Conservation (phyloP, 2,113 vertebrate genomes). For the Sinocyclocheilus anophthalmus region DNA sequence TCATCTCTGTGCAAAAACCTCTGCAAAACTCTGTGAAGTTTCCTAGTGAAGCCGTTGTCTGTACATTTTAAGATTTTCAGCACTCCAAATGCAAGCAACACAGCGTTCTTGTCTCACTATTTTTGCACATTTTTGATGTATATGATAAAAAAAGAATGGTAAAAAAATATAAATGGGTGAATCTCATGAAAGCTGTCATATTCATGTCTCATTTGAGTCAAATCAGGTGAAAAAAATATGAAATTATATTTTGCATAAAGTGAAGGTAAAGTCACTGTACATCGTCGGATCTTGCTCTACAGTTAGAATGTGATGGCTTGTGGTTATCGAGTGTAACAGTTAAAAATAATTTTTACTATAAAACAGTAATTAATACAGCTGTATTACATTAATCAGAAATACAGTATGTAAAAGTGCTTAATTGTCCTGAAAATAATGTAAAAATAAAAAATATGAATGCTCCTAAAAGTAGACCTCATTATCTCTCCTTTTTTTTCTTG, state of each 20-base stretch:
- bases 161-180: not conserved
- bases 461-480: no score
- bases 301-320: no score
- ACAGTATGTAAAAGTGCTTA: not conserved
- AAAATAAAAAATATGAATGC: no score
- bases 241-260: not conserved
- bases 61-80: not conserved
- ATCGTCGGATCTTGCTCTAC: no score
- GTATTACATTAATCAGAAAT: not conserved
- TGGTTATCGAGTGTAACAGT: no score
- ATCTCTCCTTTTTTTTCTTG: not conserved
- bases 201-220: not conserved
- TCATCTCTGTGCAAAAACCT: not conserved
- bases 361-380: not conserved
- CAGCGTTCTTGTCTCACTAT: not conserved
- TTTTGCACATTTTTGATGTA: constrained; percentile 29
- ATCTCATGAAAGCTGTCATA: not conserved
- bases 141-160: not conserved
- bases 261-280: not conserved
- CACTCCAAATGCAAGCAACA: constrained; percentile 2
- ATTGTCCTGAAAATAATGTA: not conserved
- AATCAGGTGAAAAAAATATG: not conserved
- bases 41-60: not conserved
- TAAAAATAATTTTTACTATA: not conserved
- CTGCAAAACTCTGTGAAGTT: not conserved